Base-by-base conservation (phyloP, 2,113 vertebrate species). In the Lipotes vexillifer region DNA sequence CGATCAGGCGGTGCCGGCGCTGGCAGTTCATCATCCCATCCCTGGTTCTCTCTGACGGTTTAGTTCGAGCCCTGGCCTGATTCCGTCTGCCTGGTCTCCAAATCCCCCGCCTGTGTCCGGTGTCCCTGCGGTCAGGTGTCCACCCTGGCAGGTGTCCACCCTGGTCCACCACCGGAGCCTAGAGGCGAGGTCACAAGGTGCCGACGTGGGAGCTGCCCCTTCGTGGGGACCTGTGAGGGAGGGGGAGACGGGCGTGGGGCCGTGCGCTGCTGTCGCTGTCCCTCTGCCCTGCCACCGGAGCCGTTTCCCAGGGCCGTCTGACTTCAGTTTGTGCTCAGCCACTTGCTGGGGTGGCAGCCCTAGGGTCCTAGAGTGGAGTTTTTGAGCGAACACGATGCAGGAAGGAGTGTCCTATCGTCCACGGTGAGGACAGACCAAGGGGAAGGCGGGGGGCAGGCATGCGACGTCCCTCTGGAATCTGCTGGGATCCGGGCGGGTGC, bases 401-500 rank as follows among this genome's bases (percentile, higher is more conserved):
- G 15, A 69, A 36, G 63, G 13, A 55, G 21, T 27, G 8, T 66
- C 65, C 23, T 68, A 1, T 77, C 7, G 1, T 52, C 65, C 46
- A 38, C 0, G 0, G 14, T 52, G 17, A 36, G 57, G 57, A 65
- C 10, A 8, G 41, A 52, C 12, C 66, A 36, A 1, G 25, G 68
- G 31, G 41, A n/a, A 12, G 41, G 18, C 6, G 6, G 2, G 44
- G 33, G n/a, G 9, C 29, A 17, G 36, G 83, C 31, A 17, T 23
- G 33, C 15, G 5, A 2, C 12, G 38, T n/a, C 20, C 36, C 6
- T n/a, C 75, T 57, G 57, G 74, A 38, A 9, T 17, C 11, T 68
- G 4, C 41, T 2, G 5, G 21, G 13, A 11, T 41, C 20, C 10
- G 1, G 21, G 36, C 3, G 1, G 33, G 71, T 25, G 44, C n/a